Evolutionary conservation across 2,797 vertebrate species (phyloP), one percentile per base, ranked within the genome.

Genomic region (Nyctibius grandis): DNA sequence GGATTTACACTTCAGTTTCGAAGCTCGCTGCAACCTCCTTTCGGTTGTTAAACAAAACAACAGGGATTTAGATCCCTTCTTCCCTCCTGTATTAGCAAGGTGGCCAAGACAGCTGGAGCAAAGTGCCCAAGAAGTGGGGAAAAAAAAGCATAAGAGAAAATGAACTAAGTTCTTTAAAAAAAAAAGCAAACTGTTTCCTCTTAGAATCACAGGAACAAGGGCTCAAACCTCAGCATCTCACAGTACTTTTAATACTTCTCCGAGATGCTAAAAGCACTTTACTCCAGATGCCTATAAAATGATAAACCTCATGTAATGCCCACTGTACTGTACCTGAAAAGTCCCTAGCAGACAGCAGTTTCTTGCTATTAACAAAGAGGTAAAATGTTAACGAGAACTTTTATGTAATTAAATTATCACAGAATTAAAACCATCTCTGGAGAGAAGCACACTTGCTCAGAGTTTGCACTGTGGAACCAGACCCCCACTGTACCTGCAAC

Each of bases 281-380:
- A n/a, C 89, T 92, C 65, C 91, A 74, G 89, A 34, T 56, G 73
- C 78, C 65, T 80, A 7, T 36, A 48, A 68, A 78, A 75, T 16
- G 14, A 81, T 54, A 96, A 97, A 97, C 95, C 95, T 97, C 96
- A 92, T 77, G 88, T 97, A 97, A 98, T 97, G 96, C 95, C 97
- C 96, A 77, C 48, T 81, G 91, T 34, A 38, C 85, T 90, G 95
- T 94, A 97, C 96, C 97, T 89, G 95, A 95, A 96, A 59, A 96
- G 85, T 87, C 94, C 88, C 94, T 87, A 95, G 97, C 97, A 98
- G 96, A 96, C 96, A 98, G 96, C 96, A 97, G 95, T 96, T 97
- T 90, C 96, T 98, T 97, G 97, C 97, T 97, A 97, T 97, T 98
- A 98, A 75, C 97, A 97, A 96, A 95, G 96, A 96, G 92, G 92